Evolutionary conservation across 2,797 vertebrate species (phyloP), one percentile per base, ranked within the genome.

Genomic region (Lepidocolaptes lacrymiger): DNA sequence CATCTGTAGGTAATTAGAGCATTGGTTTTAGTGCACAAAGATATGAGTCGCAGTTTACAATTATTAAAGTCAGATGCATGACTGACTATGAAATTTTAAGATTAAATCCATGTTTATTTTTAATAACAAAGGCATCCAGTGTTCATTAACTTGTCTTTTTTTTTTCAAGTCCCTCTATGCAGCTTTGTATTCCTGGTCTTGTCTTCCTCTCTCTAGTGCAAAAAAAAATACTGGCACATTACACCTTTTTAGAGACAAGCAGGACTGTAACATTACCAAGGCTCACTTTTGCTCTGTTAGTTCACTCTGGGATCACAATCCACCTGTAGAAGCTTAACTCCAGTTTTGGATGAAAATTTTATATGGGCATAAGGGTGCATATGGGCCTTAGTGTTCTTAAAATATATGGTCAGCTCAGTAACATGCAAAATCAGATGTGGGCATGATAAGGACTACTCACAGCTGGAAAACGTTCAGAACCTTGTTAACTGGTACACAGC

Each of bases 91-190:
- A 93, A 95, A 97, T 86, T 56, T 91, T 91, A 94, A 66, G 80
- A 95, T 93, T 95, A 97, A 94, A 94, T 76, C 58, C 81, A n/a
- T 26, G 13, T 89, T 96, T 97, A 94, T 96, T 96, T 97, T 97
- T 94, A 96, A 95, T 93, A 88, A 72, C 72, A 81, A 95, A 91
- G 48, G 63, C 58, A 89, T 76, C 36, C 15, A 15, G 27, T 86
- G 91, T 91, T 90, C 67, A 73, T 85, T 88, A 90, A 43, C 72
- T 93, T 75, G 41, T 73, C 32, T 55, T 89, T 96, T 95, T 95
- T 84, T 69, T 95, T 84, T 69, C 74, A 91, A 73, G 75, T 74
- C 3, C 16, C 58, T 21, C 7, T 37, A 12, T 67, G 43, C n/a
- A 63, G 39, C 10, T 95, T 95, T 67, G 14, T 56, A 66, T 82